Conservation (phyloP, 2,797 vertebrate species). For the Gorsachius magnificus region DNA sequence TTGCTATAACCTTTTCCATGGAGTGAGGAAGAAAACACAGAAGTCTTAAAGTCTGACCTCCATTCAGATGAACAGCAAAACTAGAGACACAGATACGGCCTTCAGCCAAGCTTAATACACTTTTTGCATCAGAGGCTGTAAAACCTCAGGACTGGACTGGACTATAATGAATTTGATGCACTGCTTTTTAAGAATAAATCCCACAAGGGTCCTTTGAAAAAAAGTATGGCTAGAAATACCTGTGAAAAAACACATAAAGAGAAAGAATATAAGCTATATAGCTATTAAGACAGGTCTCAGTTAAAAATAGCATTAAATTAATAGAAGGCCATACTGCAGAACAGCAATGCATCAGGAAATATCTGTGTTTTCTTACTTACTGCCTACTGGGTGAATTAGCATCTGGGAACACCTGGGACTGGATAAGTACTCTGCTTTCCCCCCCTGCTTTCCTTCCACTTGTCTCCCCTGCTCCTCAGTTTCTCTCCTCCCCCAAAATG, state of each 20-base stretch:
- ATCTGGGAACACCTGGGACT: background rate
- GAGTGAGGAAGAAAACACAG: background rate
- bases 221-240: background rate
- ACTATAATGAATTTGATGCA: background rate
- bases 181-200: background rate
- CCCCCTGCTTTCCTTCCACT: background rate
- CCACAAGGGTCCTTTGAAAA: background rate
- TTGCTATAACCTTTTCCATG: background rate
- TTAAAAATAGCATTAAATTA: background rate
- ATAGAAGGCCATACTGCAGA: background rate
- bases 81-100: background rate
- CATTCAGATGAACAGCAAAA: background rate
- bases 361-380: background rate
- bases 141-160: background rate
- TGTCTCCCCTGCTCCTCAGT: background rate
- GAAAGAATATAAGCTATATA: background rate
- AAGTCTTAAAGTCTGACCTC: background rate
- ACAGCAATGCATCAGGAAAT: background rate
- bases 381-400: background rate
- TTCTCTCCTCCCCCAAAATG: background rate
- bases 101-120: background rate
- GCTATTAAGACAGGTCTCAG: background rate
- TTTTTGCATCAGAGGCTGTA: background rate
- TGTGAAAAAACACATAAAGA: background rate
- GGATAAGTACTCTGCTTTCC: background rate